Conservation (phyloP, 2,113 vertebrate species). For the Prunella fulvescens region DNA sequence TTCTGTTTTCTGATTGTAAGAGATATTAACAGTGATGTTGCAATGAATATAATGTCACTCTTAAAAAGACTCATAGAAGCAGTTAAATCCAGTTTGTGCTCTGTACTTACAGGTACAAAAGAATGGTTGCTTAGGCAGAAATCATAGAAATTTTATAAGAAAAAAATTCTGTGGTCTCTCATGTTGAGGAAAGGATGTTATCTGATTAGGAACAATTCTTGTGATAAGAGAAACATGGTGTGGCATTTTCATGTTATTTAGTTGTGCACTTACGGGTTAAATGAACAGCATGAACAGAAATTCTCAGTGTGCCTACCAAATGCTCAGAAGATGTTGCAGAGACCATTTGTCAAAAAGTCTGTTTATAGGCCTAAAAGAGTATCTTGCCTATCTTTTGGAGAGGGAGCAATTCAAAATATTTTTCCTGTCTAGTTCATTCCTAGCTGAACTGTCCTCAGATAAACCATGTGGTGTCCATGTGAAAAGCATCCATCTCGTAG, state of each 20-base stretch:
- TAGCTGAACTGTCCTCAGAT: constrained; percentile 10
- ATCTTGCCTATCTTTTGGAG: background rate
- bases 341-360: background rate
- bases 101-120: background rate
- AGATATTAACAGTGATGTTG: background rate
- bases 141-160: background rate
- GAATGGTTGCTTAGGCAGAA: background rate
- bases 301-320: background rate
- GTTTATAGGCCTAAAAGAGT: background rate
- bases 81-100: background rate
- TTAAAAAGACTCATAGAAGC: background rate
- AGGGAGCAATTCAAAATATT: background rate
- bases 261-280: background rate
- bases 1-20: background rate
- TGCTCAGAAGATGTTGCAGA: background rate
- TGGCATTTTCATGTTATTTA: background rate
- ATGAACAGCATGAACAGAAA: background rate
- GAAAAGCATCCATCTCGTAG: background rate
- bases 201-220: background rate
- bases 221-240: background rate
- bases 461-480: constrained; percentile 42
- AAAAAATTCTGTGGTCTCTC: background rate
- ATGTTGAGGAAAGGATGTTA: background rate
- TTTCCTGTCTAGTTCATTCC: background rate
- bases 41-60: background rate